Conservation (phyloP, 2,888 invertebrate genomes). For the Dyspetes luteomarginatus region DNA sequence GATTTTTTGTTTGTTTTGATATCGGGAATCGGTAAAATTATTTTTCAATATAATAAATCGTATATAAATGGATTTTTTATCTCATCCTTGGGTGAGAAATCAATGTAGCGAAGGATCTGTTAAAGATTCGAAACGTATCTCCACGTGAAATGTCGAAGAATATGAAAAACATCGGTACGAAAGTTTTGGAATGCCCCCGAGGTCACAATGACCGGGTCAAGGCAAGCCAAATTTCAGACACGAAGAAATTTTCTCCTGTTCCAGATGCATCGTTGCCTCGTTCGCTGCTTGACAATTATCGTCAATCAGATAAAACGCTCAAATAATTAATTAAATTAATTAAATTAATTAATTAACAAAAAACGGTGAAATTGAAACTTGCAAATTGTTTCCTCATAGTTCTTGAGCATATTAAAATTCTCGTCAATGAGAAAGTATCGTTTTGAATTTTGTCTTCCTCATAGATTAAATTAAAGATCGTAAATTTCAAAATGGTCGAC, state of each 20-base stretch:
- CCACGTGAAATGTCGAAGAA: constrained; percentile 54
- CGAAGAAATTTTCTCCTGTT: constrained; percentile 53
- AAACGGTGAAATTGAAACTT: not conserved
- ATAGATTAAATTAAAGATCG: too few relatives aligned
- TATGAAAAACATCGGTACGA: constrained; percentile 55
- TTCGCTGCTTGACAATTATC: not conserved
- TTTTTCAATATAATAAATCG: not conserved
- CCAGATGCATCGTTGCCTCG: constrained; percentile 51
- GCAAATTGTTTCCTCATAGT: too few relatives aligned
- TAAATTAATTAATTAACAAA: not conserved
- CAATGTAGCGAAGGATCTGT: constrained; percentile 35
- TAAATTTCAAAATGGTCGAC: too few relatives aligned
- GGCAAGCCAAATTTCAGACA: constrained; percentile 59
- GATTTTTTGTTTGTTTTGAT: too few relatives aligned
- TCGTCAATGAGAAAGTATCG: too few relatives aligned
- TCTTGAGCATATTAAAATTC: too few relatives aligned
- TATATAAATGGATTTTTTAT: constrained; percentile 14
- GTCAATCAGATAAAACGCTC: too few relatives aligned
- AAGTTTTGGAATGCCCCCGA: constrained; percentile 48
- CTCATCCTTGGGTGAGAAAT: constrained; percentile 35
- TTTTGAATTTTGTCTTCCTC: too few relatives aligned
- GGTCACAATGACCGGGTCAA: constrained; percentile 33
- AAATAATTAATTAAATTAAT: not conserved
- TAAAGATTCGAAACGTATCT: constrained; percentile 62
- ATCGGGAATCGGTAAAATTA: not conserved